Conservation (phyloP, 2,888 invertebrate species). For the Meliscaeva auricollis region DNA sequence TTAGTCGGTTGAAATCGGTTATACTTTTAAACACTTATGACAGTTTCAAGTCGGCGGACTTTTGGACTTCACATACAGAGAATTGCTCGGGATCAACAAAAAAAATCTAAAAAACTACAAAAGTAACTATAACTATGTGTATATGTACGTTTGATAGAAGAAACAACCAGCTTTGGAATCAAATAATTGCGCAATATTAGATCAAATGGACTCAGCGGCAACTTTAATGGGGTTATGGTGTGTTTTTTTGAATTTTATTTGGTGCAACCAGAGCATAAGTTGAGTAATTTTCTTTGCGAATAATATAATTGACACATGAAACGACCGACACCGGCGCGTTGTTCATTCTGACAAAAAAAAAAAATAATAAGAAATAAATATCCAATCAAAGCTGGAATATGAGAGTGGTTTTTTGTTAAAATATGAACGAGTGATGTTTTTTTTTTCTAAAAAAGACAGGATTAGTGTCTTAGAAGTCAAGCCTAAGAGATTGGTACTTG, state of each 20-base stretch:
- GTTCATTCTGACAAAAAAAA: conserved; percentile 36
- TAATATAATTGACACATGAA: conserved; percentile 68
- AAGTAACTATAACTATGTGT: background rate
- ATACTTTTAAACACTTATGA: conserved; percentile 70
- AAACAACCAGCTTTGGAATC: conserved; percentile 50
- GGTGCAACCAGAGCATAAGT: conserved; percentile 52
- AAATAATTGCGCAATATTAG: conserved; percentile 66
- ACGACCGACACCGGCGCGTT: conserved; percentile 15
- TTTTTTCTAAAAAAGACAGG: background rate
- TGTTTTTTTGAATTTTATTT: conserved; percentile 29
- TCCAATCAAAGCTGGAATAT: conserved; percentile 37
- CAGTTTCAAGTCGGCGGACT: conserved; percentile 57
- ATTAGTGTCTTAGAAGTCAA: conserved; percentile 11
- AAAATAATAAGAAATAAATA: too few relatives aligned
- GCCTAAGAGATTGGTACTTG: conserved; percentile 39
- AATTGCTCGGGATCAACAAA: conserved; percentile 11
- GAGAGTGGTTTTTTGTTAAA: conserved; percentile 17
- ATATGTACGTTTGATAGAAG: background rate
- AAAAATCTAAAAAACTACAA: background rate
- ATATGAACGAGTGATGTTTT: conserved; percentile 25
- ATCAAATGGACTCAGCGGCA: conserved; percentile 66
- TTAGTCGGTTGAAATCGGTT: conserved; percentile 62
- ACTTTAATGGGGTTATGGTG: conserved; percentile 62
- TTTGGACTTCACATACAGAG: conserved; percentile 32
- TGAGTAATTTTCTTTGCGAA: conserved; percentile 64